Evolutionary conservation across 2,797 vertebrate species (phyloP).

Genomic region (Spatula versicolor): DNA sequence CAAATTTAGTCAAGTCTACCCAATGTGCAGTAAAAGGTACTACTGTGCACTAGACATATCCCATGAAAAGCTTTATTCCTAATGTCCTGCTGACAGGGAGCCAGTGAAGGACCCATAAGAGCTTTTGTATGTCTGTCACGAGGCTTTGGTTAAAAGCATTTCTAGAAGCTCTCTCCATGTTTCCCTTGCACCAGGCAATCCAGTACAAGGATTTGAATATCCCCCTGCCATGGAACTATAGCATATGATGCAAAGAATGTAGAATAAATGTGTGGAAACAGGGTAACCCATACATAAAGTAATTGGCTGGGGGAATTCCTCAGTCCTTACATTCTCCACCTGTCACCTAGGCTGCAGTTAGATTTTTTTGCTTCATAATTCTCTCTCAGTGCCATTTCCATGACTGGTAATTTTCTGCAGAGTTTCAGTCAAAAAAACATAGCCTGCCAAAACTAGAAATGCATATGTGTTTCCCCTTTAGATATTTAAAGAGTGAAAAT

Average conservation of each 20-base stretch:
- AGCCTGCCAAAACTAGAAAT: background rate
- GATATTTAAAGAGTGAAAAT: background rate
- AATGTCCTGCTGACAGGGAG: background rate
- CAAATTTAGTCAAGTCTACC: background rate
- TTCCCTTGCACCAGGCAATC: background rate
- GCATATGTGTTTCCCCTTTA: accelerated
- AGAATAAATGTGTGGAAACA: background rate
- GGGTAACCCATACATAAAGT: background rate
- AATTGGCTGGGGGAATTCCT: background rate
- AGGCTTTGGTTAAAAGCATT: background rate
- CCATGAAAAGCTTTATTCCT: background rate
- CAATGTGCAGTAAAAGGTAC: background rate
- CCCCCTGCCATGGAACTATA: background rate
- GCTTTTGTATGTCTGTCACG: background rate
- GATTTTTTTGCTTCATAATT: background rate
- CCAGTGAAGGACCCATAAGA: background rate
- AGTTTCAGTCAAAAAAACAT: background rate
- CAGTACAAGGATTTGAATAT: background rate
- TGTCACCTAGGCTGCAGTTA: background rate
- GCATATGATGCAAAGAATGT: background rate
- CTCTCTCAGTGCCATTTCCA: background rate
- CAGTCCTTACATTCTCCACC: background rate
- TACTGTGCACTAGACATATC: background rate
- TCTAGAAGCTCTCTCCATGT: background rate
- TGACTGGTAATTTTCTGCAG: background rate